Base-by-base conservation (phyloP, 2,888 invertebrate species). In the Drosophila imparisetae region DNA sequence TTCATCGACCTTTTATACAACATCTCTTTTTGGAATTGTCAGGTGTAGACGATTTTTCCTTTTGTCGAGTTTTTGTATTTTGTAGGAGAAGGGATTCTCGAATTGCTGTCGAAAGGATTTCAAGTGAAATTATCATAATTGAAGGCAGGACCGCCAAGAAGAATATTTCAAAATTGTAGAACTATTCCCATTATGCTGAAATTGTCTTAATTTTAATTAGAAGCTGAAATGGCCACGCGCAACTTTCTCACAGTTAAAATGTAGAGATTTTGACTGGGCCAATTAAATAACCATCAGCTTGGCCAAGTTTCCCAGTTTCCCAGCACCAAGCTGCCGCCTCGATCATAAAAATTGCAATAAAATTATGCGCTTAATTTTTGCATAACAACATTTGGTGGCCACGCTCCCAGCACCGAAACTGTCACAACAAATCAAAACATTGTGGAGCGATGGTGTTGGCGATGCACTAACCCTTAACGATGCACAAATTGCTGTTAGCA, bases 341-440 rank as follows among this genome's bases (percentile, higher is more conserved):
- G 86, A 85, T 82, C 91, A 91, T 91, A 88, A 90, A 92, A 92
- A 92, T 89, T 82, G 92, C 92, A 92, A 92, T 92, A 91, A 92
- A 92, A 92, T 92, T 80, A 88, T 89, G 82, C 90, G 92, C 90
- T 76, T 81, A 80, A 90, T 92, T 91, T 92, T 92, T 92, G 92
- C 92, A 92, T 92, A 92, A 91, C 91, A 91, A 86, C 90, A 91
- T 91, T 91, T 83, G 30, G 34, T 65, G 55, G 54, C 66, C 66
- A 70, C 59, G 67, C 64, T 67, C 52, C 72, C 75, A 73, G 65
- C 2, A 32, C 70, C 88, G 79, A 78, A 90, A 79, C 83, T 93
- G 92, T 93, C 92, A 93, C 91, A 93, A 93, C 93, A 93, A 93
- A 92, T 92, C 92, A 92, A 89, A 92, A 92, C 86, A 92, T 69